Evolutionary conservation across 2,888 invertebrate species (phyloP), one percentile per base, ranked within the genome.

Genomic region (Megalurothrips usitatus): DNA sequence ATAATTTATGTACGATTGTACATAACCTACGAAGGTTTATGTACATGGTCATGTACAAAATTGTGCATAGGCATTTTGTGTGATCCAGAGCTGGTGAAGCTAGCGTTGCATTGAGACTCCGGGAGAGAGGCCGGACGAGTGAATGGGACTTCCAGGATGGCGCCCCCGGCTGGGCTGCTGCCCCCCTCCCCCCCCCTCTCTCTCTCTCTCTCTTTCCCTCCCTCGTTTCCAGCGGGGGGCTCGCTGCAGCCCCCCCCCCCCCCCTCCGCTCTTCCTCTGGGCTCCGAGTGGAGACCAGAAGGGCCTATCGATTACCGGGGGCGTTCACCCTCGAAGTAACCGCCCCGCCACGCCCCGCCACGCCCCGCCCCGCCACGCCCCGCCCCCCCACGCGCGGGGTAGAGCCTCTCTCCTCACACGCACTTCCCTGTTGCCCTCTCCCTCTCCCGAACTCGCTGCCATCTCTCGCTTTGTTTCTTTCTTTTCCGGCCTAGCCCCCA

Each of bases 221-320:
- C 14, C 58, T 58, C 58, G 17, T 14, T 14, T 58, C 14, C 58
- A n/a, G 58, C 52, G 52, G 14, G 34, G 2, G 34, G 34, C 34
- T 43, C 6, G 34, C 34, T 43, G 34, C 34, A 43, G 34, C 3
- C 6, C 3, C 34, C 34, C 34, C 34, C 34, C 34, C 34, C 34
- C 34, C 34, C 34, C 58, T 14, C 58, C 58, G 14, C 19, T 17
- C 34, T 17, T 14, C 58, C 58, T 17, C 19, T 17, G 58, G 58
- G 19, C 14, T 6, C 58, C 58, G 17, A 19, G 58, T 19, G 58
- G 58, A 10, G 14, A 58, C 58, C 58, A 75, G 68, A 75, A 8
- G 23, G 11, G 68, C 68, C 68, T 75, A 75, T 75, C 68, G 68
- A 75, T 75, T 75, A 75, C 68, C 23, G 68, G 23, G 68, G 68